phyloP scores from a whole-genome alignment of 2,113 vertebrate genomes.

The Hippolais icterina region DNA sequence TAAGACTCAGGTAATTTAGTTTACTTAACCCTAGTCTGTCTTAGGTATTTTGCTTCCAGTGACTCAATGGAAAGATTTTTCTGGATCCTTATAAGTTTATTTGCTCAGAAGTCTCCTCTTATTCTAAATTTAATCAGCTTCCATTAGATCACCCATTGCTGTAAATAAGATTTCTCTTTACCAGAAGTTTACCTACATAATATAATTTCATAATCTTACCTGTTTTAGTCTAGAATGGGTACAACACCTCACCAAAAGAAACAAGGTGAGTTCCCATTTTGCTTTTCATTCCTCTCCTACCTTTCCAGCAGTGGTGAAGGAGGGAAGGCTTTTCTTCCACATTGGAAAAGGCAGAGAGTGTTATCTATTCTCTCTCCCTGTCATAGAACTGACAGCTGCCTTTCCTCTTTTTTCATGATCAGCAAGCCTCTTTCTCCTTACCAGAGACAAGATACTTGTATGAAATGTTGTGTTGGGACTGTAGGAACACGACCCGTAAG shows the following conservation, averaged over 20 bases:
- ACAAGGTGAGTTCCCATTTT: fast-evolving
- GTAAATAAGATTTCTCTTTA: neutral
- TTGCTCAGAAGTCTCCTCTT: neutral
- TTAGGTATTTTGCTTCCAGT: neutral
- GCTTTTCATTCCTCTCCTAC: neutral
- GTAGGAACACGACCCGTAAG: neutral
- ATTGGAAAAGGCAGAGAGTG: fast-evolving
- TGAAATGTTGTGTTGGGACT: neutral
- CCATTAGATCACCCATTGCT: neutral
- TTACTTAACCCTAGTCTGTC: neutral
- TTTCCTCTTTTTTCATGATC: neutral
- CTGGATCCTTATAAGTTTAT: neutral
- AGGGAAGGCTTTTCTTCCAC: neutral
- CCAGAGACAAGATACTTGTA: neutral
- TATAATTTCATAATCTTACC: neutral
- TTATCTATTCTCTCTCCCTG: neutral
- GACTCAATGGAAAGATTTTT: neutral
- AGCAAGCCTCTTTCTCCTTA: neutral
- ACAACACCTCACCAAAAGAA: neutral
- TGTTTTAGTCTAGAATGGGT: neutral
- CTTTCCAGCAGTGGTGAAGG: neutral
- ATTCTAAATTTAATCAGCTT: neutral
- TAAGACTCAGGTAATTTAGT: neutral
- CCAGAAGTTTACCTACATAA: neutral
- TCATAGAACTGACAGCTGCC: neutral